Base-by-base conservation (phyloP, 2,113 vertebrate species). In the Sceloporus tristichus region DNA sequence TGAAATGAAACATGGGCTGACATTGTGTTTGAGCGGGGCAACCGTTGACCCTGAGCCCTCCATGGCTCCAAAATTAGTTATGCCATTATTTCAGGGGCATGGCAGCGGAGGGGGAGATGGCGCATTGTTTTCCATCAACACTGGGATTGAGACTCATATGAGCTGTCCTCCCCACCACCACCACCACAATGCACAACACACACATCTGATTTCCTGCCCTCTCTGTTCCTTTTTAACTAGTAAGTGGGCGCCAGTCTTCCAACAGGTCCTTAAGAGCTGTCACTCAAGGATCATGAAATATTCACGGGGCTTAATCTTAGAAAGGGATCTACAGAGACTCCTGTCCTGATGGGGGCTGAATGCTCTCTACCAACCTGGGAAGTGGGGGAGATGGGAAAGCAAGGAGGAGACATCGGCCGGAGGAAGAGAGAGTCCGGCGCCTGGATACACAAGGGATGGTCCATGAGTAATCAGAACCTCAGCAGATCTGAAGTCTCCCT, bases 241-340 rank as follows among this genome's bases (percentile, higher is more conserved):
- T 94, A 94, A 91, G 90, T 81, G 94, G 96, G 97, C 97, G 96
- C 97, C 97, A 97, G 96, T 88, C 94, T 94, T 95, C 94, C 94
- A 95, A 95, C 95, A 95, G 95, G 95, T 96, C 95, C 92, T 97
- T 90, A 85, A 94, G 92, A 96, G 84, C 95, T 96, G 97, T 96
- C 97, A 96, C 79, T 97, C 96, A 96, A 90, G 77, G 82, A 65
- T 82, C 96, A 97, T 97, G 95, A 97, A 97, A 97, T 97, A 97
- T 97, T 97, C 95, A 97, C 96, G 88, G 89, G 70, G 62, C 94
- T 96, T 96, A 92, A 94, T 96, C 95, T 96, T 92, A 94, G 94
- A 94, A 84, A 48, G 92, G 93, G 94, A 96, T 95, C 95, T 95
- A 94, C 87, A 93, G 88, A 92, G 94, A 94, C 91, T 94, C 91